phyloP scores from a whole-genome alignment of 2,113 vertebrate genomes.

The Terrapene triunguis region DNA sequence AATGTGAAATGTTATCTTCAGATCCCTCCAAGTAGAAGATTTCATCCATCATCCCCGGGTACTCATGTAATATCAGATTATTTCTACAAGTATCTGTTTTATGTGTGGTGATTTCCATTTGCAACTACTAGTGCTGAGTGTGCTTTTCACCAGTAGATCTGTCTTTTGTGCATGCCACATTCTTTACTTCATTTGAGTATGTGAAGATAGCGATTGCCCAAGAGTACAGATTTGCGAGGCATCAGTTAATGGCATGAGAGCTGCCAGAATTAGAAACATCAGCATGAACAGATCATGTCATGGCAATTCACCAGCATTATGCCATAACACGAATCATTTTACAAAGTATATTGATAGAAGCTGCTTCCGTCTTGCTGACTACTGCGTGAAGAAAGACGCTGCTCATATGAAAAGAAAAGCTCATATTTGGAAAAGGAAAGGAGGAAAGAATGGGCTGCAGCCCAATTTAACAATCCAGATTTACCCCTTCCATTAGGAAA shows the following conservation, averaged over 20 bases:
- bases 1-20: background rate
- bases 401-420: slow-evolving; percentile 62
- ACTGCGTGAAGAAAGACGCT: slow-evolving; percentile 20
- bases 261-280: slow-evolving; percentile 68
- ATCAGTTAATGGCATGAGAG: slow-evolving; percentile 56
- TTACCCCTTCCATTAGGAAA: background rate
- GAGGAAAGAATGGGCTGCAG: background rate
- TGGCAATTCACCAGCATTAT: slow-evolving; percentile 50
- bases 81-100: background rate
- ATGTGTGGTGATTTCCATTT: background rate
- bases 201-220: slow-evolving; percentile 29
- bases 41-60: background rate
- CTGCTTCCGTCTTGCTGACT: background rate
- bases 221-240: slow-evolving; percentile 53
- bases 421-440: slow-evolving; percentile 29
- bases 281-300: slow-evolving; percentile 30
- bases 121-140: background rate
- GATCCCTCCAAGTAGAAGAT: background rate
- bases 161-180: accelerated
- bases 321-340: slow-evolving; percentile 56
- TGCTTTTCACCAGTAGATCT: background rate
- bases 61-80: background rate
- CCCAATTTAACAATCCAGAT: background rate
- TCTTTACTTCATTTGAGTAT: slow-evolving; percentile 3
- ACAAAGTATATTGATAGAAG: slow-evolving; percentile 41